Evolutionary conservation across 2,113 vertebrate species (phyloP), one percentile per base, ranked within the genome.

Genomic region (Spea bombifrons): DNA sequence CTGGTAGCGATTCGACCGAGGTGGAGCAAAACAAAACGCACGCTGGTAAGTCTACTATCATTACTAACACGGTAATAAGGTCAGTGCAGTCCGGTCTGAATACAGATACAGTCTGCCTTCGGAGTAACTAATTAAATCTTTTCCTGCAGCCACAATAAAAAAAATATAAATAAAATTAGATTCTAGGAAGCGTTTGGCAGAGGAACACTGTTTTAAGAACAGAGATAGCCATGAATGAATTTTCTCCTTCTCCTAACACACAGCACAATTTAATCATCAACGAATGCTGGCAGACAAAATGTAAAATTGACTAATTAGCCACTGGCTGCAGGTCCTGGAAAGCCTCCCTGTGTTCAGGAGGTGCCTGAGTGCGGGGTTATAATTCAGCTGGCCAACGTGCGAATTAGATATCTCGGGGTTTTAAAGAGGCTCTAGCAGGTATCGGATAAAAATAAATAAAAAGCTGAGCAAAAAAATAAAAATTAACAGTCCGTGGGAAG

Each of bases 101-200:
- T 57, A 15, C 46, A 45, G 47, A 45, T 65, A 16, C 7, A 65
- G 46, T 13, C 45, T 57, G 45, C 67, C 57, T 86, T 86, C 80
- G 50, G 83, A 84, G 77, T 81, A 80, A 73, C 83, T 88, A 87
- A 87, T 88, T 88, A 88, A 88, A 84, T 82, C 82, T 78, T 84
- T 74, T 86, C 83, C 87, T 77, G 80, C 81, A 83, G 83, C 81
- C 82, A 75, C 80, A 79, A 88, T 82, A 85, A 85, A 87, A 85
- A 85, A 87, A 87, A 85, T 17, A 17, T 66, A 50, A 75, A 65
- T 59, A 10, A 68, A 76, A 64, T 78, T 71, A 50, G 55, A 78
- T 84, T 86, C 84, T 83, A 82, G 82, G 79, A 89, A 87, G 85
- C 73, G 76, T 82, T 81, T 85, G 84, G 84, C 84, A 86, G 76